Conservation (phyloP, 2,113 vertebrate species). For the Gallinago jamesoni region DNA sequence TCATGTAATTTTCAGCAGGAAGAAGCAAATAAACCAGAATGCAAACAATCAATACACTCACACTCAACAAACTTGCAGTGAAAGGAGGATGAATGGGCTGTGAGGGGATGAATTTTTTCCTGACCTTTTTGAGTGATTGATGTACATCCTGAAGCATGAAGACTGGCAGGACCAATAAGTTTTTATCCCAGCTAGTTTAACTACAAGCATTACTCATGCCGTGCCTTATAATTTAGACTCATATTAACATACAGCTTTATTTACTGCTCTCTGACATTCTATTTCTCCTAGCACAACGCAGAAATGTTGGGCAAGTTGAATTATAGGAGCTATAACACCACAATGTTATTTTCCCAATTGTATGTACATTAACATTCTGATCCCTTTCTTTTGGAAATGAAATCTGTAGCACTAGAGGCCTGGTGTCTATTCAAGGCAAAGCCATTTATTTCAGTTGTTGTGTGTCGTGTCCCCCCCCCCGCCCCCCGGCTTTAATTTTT, state of each 20-base stretch:
- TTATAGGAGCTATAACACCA: not conserved
- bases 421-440: not conserved
- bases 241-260: not conserved
- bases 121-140: not conserved
- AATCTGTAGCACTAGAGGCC: not conserved
- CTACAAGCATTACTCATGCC: not conserved
- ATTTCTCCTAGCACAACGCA: not conserved
- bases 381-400: not conserved
- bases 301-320: not conserved
- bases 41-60: not conserved
- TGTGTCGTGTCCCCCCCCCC: too few relatives aligned
- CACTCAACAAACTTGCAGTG: not conserved
- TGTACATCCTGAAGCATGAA: not conserved
- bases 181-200: conserved; percentile 6
- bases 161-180: not conserved
- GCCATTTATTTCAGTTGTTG: not conserved
- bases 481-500: not conserved
- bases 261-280: conserved; percentile 24
- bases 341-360: not conserved
- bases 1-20: not conserved
- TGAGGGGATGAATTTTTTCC: not conserved
- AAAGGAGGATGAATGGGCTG: not conserved
- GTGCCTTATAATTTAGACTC: not conserved
- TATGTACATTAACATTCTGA: not conserved
- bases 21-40: not conserved